Percentiles rank a stretch among this genome's conserved stretches.
Conservation (phyloP, 2,797 vertebrate genomes). For the Threskiornis aethiopicus region DNA sequence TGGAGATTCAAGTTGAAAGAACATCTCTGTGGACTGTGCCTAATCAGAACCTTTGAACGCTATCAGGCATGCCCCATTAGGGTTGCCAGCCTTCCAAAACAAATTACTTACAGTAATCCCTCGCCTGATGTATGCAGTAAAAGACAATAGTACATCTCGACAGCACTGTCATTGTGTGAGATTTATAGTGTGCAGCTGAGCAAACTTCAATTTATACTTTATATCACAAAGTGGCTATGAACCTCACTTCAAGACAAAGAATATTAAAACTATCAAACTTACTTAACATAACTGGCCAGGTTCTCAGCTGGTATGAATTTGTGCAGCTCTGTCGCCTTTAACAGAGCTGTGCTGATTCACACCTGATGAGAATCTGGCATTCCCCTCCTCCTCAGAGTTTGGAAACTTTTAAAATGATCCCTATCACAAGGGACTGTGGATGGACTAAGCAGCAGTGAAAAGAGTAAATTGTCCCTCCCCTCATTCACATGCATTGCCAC, state of each 20-base stretch:
- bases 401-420: not conserved
- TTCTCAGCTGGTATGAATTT: not conserved
- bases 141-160: constrained; percentile 50
- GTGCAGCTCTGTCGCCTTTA: not conserved
- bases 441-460: not conserved
- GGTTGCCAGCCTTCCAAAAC: constrained; percentile 65
- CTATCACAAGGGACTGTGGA: not conserved
- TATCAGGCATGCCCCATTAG: constrained; percentile 68
- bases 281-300: not conserved
- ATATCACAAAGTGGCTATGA: constrained; percentile 66
- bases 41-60: constrained; percentile 73
- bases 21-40: constrained; percentile 52
- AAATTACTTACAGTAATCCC: constrained; percentile 69
- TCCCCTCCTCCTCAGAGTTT: not conserved
- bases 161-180: constrained; percentile 35
- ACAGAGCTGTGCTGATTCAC: not conserved
- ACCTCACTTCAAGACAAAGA: constrained; percentile 62
- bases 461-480: not conserved
- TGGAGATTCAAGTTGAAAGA: constrained; percentile 63
- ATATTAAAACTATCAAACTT: constrained; percentile 14
- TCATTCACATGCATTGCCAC: not conserved
- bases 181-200: constrained; percentile 80
- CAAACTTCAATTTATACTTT: constrained; percentile 71
- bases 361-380: not conserved
- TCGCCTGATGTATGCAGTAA: constrained; percentile 40